Conservation (phyloP, 1,140 invertebrate genomes). For the Temnothorax longispinosus region DNA sequence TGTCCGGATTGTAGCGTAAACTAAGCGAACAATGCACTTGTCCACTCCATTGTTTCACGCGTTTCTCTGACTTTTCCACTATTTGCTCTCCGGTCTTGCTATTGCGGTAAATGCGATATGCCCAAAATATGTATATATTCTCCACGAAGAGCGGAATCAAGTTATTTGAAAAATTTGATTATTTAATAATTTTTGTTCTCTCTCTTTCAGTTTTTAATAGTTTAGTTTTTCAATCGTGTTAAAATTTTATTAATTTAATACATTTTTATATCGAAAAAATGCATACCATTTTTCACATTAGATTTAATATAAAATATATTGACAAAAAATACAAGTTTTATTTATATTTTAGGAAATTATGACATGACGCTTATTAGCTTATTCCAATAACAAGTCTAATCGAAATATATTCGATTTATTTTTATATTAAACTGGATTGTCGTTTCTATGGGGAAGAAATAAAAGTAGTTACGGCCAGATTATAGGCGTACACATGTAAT, state of each 20-base stretch:
- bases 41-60: constrained; percentile 9
- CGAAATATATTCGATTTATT: background rate
- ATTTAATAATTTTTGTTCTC: background rate
- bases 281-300: background rate
- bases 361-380: background rate
- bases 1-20: background rate
- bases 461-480: background rate
- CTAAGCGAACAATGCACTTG: background rate
- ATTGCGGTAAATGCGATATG: background rate
- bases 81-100: background rate
- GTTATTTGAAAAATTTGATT: background rate
- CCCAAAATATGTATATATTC: background rate
- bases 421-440: background rate
- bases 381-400: background rate
- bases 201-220: background rate
- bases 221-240: background rate
- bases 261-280: background rate
- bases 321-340: background rate
- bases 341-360: background rate
- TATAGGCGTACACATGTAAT: background rate
- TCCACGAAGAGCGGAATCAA: background rate
- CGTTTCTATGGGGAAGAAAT: background rate
- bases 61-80: constrained; percentile 5
- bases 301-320: background rate
- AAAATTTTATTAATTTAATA: constrained; percentile 9